Percentiles rank a stretch among this genome's conserved stretches.
Evolutionary conservation across 2,888 invertebrate species (phyloP).

Genomic region (Microctonus hyperodae): DNA sequence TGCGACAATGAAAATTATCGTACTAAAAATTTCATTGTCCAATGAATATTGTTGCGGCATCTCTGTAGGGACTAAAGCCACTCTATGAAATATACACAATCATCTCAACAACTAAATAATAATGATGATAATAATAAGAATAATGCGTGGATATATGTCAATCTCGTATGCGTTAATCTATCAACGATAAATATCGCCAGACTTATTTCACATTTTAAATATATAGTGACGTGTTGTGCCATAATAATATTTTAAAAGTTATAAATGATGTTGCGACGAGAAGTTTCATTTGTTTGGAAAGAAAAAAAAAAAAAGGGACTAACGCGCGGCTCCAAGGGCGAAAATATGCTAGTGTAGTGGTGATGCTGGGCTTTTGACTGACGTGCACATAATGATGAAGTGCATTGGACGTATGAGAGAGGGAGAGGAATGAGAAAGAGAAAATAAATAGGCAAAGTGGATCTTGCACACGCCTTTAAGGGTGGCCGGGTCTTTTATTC

Average conservation of each 20-base stretch:
- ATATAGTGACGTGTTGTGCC: neutral
- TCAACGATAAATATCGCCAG: neutral
- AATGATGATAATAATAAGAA: neutral
- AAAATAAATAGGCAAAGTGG: constrained; percentile 21
- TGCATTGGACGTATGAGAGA: constrained; percentile 24
- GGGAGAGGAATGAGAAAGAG: constrained; percentile 6
- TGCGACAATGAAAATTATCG: constrained; percentile 32
- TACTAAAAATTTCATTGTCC: constrained; percentile 32
- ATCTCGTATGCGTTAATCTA: neutral
- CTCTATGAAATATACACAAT: no score
- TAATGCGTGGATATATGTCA: neutral
- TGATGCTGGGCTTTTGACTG: constrained; percentile 49
- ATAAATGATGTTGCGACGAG: neutral
- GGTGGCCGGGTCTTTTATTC: constrained; percentile 5
- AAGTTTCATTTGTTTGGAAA: neutral
- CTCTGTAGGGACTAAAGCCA: neutral
- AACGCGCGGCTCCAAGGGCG: no score
- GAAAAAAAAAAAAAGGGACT: constrained; percentile 28
- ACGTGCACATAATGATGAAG: constrained; percentile 60
- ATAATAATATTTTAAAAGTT: constrained; percentile 1
- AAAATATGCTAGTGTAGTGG: neutral
- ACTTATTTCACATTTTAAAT: neutral
- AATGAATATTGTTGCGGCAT: constrained; percentile 32
- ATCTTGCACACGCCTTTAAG: constrained; percentile 37
- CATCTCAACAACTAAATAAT: no score